Evolutionary conservation across 2,797 vertebrate species (phyloP), one percentile per base, ranked within the genome.

Genomic region (Tarsius wallacei): DNA sequence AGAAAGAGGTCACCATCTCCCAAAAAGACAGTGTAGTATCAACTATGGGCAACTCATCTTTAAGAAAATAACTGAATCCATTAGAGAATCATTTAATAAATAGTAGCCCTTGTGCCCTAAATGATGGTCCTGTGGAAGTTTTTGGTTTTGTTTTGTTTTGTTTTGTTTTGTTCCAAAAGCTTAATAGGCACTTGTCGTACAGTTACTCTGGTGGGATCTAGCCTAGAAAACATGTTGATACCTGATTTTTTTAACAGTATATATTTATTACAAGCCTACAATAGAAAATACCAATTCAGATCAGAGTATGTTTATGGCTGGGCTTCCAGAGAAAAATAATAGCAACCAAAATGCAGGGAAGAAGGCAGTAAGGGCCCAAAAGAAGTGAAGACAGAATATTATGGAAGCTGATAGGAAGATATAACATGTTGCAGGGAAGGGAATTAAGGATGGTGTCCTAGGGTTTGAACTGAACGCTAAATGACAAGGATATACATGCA

Each of bases 221-320:
- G 57, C 78, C 81, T 63, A 90, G 87, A 97, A 97, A 96, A 80
- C 87, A 68, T 89, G n/a, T 66, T 86, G 94, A 64, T 42, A 71
- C 77, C 47, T n/a, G 85, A 57, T 86, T 88, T 80, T 4, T 94
- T 94, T 84, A 95, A 91, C 53, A 92, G 63, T 4, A 76, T 15
- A 78, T 94, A 96, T 93, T 96, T 96, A 94, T 88, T 97, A 71
- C 15, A 74, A 87, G 51, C 28, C 21, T 97, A 36, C 28, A 91
- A 19, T 80, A 83, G 74, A 95, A 95, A 94, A 89, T 71, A 80
- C 55, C 57, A 80, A 87, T 19, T 90, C 55, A 82, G 49, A 91
- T 64, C 59, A 33, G 26, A 33, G 3, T 33, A 6, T 89, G 21
- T n/a, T 84, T 70, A 55, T 61, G 28, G 89, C 77, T 74, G n/a